Evolutionary conservation across 2,888 invertebrate species (phyloP).

Genomic region (Parelbella ahira): DNA sequence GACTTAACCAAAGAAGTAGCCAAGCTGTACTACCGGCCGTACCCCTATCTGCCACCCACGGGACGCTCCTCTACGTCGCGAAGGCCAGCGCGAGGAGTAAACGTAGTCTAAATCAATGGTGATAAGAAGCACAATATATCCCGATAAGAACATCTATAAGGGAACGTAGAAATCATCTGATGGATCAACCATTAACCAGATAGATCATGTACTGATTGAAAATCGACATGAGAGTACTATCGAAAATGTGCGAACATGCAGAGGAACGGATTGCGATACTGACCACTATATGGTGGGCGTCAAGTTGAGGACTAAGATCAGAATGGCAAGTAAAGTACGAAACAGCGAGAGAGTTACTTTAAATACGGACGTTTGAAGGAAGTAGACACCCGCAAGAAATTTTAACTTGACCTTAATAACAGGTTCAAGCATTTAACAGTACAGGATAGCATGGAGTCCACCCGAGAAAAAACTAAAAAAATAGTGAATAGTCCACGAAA

Average conservation of each 20-base stretch:
- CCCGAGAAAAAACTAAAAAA: too few species aligned
- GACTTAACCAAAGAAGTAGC: not conserved
- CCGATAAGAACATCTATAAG: conserved; percentile 25
- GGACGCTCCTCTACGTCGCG: not conserved
- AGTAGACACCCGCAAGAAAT: not conserved
- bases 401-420: not conserved
- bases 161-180: conserved; percentile 20
- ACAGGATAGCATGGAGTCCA: too few species aligned
- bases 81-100: too few species aligned
- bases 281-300: conserved; percentile 25
- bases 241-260: conserved; percentile 11
- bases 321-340: not conserved
- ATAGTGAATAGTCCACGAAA: too few species aligned
- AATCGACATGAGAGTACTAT: conserved; percentile 16
- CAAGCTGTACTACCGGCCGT: too few species aligned
- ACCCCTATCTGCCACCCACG: too few species aligned
- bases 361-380: not conserved
- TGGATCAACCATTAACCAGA: conserved; percentile 22
- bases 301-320: conserved; percentile 17
- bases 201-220: conserved; percentile 24
- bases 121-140: conserved; percentile 26
- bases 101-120: conserved; percentile 1
- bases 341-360: not conserved
- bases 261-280: conserved; percentile 26
- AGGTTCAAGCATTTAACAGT: too few species aligned